phyloP scores from a whole-genome alignment of 1,140 invertebrate species.

The Geopemphigus sp. region DNA sequence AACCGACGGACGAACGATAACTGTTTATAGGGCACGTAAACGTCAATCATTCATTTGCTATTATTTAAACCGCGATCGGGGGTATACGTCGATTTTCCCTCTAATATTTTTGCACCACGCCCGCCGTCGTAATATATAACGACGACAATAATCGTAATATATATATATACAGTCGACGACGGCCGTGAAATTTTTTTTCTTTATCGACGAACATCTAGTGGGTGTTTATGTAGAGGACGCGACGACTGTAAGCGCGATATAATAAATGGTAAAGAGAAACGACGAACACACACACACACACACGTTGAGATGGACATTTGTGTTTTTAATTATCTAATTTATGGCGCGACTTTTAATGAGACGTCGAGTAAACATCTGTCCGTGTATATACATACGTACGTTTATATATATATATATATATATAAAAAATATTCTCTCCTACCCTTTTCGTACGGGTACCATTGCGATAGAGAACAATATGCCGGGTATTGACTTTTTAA shows the following conservation, averaged over 20 bases:
- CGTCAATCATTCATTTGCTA: no score
- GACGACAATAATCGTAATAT: no score
- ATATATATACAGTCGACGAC: no score
- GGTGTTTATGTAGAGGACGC: neutral
- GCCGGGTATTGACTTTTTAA: conserved; percentile 4
- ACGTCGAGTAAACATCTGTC: neutral
- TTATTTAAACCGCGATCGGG: no score
- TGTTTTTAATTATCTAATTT: conserved; percentile 42
- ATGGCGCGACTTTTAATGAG: conserved; percentile 27
- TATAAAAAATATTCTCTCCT: neutral
- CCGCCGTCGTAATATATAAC: no score
- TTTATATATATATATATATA: neutral
- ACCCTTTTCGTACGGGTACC: neutral
- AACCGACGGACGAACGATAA: no score
- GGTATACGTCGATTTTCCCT: no score
- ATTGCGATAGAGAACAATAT: neutral
- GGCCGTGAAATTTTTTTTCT: neutral
- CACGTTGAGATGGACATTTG: neutral
- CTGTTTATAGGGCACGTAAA: no score
- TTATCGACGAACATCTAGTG: neutral
- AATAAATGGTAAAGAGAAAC: neutral
- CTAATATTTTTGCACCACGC: no score
- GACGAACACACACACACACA: no score
- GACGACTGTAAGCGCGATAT: neutral
- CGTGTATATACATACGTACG: neutral